These are phyloP conservation scores for Petrocephalus microphthalmus DNA, from an alignment of 2,113 vertebrate genomes.

Conservation along the genomic window DNA sequence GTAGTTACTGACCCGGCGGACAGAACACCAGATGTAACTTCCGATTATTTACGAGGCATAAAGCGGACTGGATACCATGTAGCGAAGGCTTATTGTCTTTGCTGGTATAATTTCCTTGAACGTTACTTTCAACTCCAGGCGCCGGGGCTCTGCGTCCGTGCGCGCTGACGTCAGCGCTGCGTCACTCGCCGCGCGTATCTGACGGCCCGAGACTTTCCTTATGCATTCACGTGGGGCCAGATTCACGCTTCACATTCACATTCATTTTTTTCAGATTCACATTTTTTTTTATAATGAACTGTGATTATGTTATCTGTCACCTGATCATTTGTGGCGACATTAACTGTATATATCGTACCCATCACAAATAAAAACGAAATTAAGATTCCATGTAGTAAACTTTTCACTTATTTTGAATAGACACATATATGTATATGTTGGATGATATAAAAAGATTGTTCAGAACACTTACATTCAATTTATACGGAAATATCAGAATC, in stretches of 20 bases:
- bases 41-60: background rate
- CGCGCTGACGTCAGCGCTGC: constrained; percentile 43
- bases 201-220: background rate
- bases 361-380: background rate
- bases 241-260: background rate
- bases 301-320: background rate
- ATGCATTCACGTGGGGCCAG: background rate
- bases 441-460: background rate
- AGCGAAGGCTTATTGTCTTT: constrained; percentile 4
- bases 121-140: constrained; percentile 39
- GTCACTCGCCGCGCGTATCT: constrained; percentile 28
- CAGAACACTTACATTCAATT: background rate
- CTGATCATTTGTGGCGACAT: background rate
- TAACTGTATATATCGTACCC: background rate
- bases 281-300: background rate
- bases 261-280: too few relatives aligned
- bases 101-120: constrained; percentile 24
- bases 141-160: constrained; percentile 35
- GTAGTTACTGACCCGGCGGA: background rate
- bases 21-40: background rate
- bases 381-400: background rate
- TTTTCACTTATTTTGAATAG: background rate
- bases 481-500: background rate
- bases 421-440: background rate
- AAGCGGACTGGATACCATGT: background rate